Conservation (phyloP, 2,113 vertebrate species). For the Crotalus tigris region DNA sequence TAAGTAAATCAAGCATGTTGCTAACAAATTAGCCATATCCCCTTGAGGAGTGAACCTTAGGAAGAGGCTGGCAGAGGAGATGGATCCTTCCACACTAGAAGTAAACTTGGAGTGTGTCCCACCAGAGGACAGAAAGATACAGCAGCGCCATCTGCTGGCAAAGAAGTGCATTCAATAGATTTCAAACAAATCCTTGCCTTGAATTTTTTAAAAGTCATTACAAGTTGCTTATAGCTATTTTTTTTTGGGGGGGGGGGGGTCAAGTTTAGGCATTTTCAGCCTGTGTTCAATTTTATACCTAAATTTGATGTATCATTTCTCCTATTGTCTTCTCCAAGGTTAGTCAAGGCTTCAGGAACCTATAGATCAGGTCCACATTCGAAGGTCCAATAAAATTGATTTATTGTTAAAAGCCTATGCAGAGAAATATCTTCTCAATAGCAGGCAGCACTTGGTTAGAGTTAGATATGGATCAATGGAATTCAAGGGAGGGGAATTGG, state of each 20-base stretch:
- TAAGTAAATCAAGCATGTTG: neutral
- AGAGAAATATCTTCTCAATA: too few species aligned
- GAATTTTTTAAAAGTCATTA: neutral
- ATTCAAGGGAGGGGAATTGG: too few species aligned
- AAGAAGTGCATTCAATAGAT: neutral
- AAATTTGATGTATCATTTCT: neutral
- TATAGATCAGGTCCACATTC: neutral
- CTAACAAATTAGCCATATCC: neutral
- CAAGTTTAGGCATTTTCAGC: neutral
- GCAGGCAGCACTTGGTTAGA: too few species aligned
- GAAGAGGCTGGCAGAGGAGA: neutral
- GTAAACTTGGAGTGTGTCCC: neutral
- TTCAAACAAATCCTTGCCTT: neutral
- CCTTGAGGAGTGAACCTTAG: neutral
- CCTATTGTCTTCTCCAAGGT: neutral
- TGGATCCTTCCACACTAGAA: neutral
- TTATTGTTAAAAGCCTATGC: neutral
- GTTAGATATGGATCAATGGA: too few species aligned
- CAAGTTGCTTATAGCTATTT: neutral
- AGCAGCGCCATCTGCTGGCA: conserved; percentile 30
- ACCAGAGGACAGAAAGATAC: neutral
- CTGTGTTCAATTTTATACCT: neutral
- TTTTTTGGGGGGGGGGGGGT: too few species aligned
- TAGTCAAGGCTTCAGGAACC: neutral
- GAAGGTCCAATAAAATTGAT: neutral